Base-by-base conservation (phyloP, 64 coral and sea anemone genomes). In the Cladopsammia gracilis region DNA sequence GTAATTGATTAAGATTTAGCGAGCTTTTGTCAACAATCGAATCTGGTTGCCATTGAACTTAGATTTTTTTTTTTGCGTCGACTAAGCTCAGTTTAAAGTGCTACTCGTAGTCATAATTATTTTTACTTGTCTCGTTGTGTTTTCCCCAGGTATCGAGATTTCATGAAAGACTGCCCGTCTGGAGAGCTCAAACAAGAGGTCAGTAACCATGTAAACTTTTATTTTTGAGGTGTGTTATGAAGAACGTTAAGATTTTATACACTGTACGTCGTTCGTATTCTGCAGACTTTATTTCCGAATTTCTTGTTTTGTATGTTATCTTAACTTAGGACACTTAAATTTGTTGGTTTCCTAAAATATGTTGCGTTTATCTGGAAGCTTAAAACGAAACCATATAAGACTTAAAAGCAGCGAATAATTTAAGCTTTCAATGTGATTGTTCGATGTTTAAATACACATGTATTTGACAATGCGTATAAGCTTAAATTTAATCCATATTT, bases 121-220 rank as follows among this genome's bases (percentile, higher is more conserved):
- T n/a, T n/a, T 12, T 71, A 79, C 10, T 52, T 76, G 48, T 49
- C 46, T 70, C 19, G 44, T 16, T 52, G 5, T 93, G 20, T 77
- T 56, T 94, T 53, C 22, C 5, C 2, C 66, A 99, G 98, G 98
- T 96, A 99, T 73, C 89, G 93, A 87, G 98, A 99, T 90, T 99
- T 99, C 45, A 99, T 99, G 98, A 99, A 99, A 90, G 98, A 99
- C 86, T 99, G 98, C 48, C 98, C 98, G 45, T 94, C 94, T 4
- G 98, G 98, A 22, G 90, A 99, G 53, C 78, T 99, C 45, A 96
- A 81, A 61, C 98, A 99, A 94, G 98, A 99, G 88, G 98, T 96
- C 87, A 58, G 86, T 69, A 14, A 13, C 25, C 51, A 26, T 24
- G 19, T 74, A 77, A 76, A 45, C 45, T 62, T 14, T 47, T 52